These are phyloP conservation scores for Xiphydria camelus DNA, from an alignment of 2,888 invertebrate species.

Conservation along the genomic window DNA sequence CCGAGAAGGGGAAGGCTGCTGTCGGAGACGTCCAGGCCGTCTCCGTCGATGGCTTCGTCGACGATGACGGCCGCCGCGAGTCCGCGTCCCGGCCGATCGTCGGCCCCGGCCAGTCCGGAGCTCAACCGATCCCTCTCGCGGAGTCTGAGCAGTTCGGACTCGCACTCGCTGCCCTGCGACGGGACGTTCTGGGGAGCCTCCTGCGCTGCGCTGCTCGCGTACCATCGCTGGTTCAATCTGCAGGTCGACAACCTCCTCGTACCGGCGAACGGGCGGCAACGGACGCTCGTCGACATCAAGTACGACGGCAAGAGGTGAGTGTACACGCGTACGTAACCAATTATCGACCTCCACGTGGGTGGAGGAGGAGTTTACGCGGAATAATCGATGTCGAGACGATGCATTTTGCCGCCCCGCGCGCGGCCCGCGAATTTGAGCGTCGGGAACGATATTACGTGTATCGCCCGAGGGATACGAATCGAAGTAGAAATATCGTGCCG, in stretches of 20 bases:
- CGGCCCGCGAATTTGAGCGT: too few species aligned
- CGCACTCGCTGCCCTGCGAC: conserved; percentile 37
- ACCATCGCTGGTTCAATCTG: conserved; percentile 61
- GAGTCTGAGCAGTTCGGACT: conserved; percentile 29
- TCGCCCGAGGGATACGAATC: too few species aligned
- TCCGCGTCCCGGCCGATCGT: conserved; percentile 51
- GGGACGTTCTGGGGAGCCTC: conserved; percentile 53
- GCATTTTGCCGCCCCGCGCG: too few species aligned
- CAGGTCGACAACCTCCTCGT: conserved; percentile 42
- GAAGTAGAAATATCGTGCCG: too few species aligned
- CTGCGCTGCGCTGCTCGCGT: conserved; percentile 49
- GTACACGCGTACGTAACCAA: too few species aligned
- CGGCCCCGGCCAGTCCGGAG: conserved; percentile 54
- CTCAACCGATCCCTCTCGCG: conserved; percentile 50
- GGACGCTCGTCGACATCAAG: conserved; percentile 34
- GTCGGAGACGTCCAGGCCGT: conserved; percentile 61
- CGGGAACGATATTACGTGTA: too few species aligned
- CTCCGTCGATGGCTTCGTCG: too few species aligned
- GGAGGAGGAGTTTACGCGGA: too few species aligned
- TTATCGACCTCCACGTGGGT: too few species aligned
- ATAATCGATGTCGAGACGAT: too few species aligned
- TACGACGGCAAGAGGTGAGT: conserved; percentile 51
- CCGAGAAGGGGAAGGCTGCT: conserved; percentile 58
- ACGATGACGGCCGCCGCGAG: too few species aligned
- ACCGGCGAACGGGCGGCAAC: conserved; percentile 18